phyloP scores from a whole-genome alignment of 1,140 invertebrate species.

The Hycleus phaleratus region DNA sequence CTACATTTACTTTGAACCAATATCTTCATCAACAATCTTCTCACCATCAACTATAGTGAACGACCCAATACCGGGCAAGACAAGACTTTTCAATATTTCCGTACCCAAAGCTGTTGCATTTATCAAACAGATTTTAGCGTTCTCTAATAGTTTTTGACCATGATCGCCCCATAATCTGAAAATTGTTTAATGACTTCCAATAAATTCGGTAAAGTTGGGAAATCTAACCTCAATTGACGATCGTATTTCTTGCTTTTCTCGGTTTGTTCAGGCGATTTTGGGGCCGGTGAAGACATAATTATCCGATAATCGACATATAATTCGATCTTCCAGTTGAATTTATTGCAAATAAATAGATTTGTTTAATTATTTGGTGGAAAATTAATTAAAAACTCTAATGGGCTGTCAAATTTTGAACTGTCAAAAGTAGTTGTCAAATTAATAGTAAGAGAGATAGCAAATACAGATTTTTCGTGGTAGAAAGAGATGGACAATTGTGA shows the following conservation, averaged over 20 bases:
- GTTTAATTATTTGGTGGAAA: too few relatives aligned
- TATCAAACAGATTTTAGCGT: conserved; percentile 84
- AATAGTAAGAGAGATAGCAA: too few relatives aligned
- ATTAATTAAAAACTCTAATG: too few relatives aligned
- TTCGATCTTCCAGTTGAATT: too few relatives aligned
- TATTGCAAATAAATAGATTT: too few relatives aligned
- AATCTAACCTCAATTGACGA: conserved; percentile 67
- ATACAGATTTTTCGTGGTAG: too few relatives aligned
- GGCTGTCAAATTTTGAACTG: too few relatives aligned
- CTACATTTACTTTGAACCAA: conserved; percentile 75
- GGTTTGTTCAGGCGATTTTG: conserved; percentile 66
- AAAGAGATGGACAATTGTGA: too few relatives aligned
- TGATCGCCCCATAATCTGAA: conserved; percentile 93
- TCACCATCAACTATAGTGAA: conserved; percentile 93
- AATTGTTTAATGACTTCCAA: conserved; percentile 16
- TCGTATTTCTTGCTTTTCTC: conserved; percentile 61
- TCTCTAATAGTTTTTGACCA: conserved; percentile 83
- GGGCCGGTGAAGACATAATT: conserved; percentile 63
- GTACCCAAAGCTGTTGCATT: conserved; percentile 92
- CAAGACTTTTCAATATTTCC: conserved; percentile 89
- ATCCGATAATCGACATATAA: too few relatives aligned
- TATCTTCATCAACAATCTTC: conserved; percentile 79
- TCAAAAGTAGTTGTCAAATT: too few relatives aligned
- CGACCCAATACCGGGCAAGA: conserved; percentile 90
- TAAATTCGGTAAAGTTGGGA: not conserved